Conservation (phyloP, 2,113 vertebrate species). For the Limanda limanda region DNA sequence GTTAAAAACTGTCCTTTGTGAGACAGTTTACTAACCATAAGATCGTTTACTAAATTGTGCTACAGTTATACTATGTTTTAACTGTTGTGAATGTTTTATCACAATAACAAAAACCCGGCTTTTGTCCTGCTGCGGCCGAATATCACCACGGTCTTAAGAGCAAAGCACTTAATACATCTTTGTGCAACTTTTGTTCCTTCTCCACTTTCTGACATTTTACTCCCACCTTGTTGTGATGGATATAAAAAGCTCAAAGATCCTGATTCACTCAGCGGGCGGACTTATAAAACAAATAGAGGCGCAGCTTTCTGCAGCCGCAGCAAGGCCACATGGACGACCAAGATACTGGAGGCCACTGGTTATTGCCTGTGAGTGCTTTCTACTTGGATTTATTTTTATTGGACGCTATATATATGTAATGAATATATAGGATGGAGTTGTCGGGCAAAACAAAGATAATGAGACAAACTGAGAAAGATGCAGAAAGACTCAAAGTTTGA, state of each 20-base stretch:
- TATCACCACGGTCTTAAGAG: too few relatives aligned
- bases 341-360: slow-evolving; percentile 41
- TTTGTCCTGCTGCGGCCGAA: too few relatives aligned
- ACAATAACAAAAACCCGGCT: too few relatives aligned
- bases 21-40: too few relatives aligned
- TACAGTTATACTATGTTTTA: too few relatives aligned
- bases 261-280: slow-evolving; percentile 23
- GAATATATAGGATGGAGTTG: background rate
- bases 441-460: background rate
- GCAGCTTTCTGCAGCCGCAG: slow-evolving; percentile 10
- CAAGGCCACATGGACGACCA: slow-evolving; percentile 52
- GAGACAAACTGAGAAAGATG: too few relatives aligned
- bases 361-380: slow-evolving; percentile 73
- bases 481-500: too few relatives aligned
- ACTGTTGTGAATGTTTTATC: too few relatives aligned
- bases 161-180: background rate
- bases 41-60: too few relatives aligned
- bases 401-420: background rate
- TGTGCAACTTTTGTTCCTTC: slow-evolving; percentile 7
- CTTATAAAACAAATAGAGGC: slow-evolving; percentile 26
- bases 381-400: slow-evolving; percentile 39
- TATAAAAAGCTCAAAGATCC: slow-evolving; percentile 35
- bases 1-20: too few relatives aligned
- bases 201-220: slow-evolving; percentile 33
- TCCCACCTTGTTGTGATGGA: slow-evolving; percentile 36